Evolutionary conservation across 2,113 vertebrate genomes (phyloP).

Genomic region (Odocoileus hemionus): DNA sequence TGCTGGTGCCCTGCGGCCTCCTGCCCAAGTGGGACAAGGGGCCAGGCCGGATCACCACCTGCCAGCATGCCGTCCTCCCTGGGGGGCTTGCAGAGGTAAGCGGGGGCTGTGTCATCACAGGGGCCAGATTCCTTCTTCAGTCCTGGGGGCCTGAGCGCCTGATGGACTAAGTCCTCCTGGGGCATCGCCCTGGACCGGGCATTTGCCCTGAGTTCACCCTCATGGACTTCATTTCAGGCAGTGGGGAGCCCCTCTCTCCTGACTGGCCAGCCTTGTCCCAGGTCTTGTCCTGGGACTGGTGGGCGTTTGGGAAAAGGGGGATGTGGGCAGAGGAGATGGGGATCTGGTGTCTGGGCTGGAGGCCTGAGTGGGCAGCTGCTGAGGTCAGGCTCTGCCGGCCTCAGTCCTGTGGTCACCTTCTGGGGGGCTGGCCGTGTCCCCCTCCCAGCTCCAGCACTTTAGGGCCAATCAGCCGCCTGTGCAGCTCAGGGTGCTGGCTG

Average conservation of each 20-base stretch:
- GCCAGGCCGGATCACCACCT: accelerated
- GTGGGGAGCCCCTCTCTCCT: background rate
- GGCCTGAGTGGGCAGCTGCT: background rate
- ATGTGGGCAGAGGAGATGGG: accelerated
- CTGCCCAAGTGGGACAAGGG: too few species aligned
- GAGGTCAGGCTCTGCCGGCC: background rate
- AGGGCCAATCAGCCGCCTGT: background rate
- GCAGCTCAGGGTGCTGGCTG: too few species aligned
- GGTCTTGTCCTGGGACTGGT: background rate
- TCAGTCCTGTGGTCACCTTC: accelerated
- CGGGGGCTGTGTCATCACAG: background rate
- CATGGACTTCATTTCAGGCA: background rate
- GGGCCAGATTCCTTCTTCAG: background rate
- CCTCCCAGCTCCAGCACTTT: background rate
- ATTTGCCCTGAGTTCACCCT: background rate
- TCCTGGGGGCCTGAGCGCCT: background rate
- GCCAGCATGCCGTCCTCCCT: background rate
- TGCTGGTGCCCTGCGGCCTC: accelerated
- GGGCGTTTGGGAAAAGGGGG: background rate
- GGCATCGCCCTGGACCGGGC: background rate
- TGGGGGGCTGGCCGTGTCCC: accelerated
- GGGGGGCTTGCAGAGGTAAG: background rate
- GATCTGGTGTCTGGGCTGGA: background rate
- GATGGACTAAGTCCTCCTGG: background rate
- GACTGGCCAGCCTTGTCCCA: background rate